Conservation (phyloP, 2,113 vertebrate species). For the Seriola dumerili region DNA sequence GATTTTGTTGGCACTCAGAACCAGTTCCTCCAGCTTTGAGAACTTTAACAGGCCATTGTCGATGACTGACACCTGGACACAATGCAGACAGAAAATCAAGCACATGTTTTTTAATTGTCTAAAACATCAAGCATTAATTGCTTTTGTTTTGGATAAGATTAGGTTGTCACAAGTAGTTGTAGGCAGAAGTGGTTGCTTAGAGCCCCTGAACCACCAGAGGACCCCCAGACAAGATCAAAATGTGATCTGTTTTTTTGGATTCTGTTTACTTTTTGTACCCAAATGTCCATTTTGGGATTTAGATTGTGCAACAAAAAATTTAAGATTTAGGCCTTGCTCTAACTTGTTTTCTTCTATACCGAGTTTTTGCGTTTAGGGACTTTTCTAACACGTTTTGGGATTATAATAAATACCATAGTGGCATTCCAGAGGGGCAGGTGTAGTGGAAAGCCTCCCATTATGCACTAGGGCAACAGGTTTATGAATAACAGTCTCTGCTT, state of each 20-base stretch:
- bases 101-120: neutral
- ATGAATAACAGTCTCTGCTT: neutral
- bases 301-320: too few species aligned
- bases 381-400: too few species aligned
- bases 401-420: too few species aligned
- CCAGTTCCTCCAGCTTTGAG: conserved; percentile 86
- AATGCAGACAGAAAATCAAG: neutral
- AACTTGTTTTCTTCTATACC: neutral
- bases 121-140: neutral
- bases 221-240: neutral
- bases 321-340: neutral
- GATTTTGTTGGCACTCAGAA: conserved; percentile 89
- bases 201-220: neutral
- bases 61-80: conserved; percentile 84
- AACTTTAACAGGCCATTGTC: conserved; percentile 87
- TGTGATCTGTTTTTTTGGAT: neutral
- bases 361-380: neutral
- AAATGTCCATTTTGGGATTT: neutral
- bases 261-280: neutral
- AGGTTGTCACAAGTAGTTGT: neutral
- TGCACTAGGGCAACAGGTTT: neutral
- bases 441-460: neutral
- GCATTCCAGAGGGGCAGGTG: neutral
- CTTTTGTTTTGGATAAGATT: neutral
- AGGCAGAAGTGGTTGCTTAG: too few species aligned